Base-by-base conservation (phyloP, 1,140 invertebrate species). In the Penaeus japonicus region DNA sequence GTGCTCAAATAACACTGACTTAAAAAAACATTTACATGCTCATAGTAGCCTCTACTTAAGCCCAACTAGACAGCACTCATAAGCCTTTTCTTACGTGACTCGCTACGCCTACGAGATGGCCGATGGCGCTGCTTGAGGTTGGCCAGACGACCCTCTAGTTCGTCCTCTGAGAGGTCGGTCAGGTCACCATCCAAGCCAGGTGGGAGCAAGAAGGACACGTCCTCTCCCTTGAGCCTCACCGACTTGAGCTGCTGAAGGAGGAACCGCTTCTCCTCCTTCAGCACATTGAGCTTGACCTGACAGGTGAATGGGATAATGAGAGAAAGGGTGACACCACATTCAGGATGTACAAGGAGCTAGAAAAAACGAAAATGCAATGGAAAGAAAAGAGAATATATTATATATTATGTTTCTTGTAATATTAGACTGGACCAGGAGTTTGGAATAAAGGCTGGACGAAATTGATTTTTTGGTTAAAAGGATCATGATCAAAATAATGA, bases 261-360 rank as follows among this genome's bases (percentile, higher is more conserved):
- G 39, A 94, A 93, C 24, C 95, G 93, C 89, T 96, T 96, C 92
- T 97, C 96, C 90, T 96, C 95, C 91, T 96, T 95, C 80, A 97
- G 92, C 47, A 95, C 94, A 57, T 94, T 94, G 20, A 97, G 93
- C 93, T 96, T 95, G 84, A 94, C 93, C 95, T 95, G 91, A 24
- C 92, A 91, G 65, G 27, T 39, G 84, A 78, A 73, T 82, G 5
- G 1, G 20, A 12, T 10, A 17, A 20, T 70, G n/a, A 70, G 65
- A 70, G 20, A 7, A 15, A 47, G 47, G 47, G 10, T n/a, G 10
- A 47, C 10, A 47, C 2, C 7, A 47, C 0, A 7, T 39, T 47
- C 7, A 47, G 39, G 39, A 47, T 15, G 15, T 15, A 47, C 10
- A 47, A 47, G 47, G 47, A 47, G 47, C 10, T 12, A 47, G 47